Conservation (phyloP, 2,888 invertebrate genomes). For the Meiosimyza platycephala region DNA sequence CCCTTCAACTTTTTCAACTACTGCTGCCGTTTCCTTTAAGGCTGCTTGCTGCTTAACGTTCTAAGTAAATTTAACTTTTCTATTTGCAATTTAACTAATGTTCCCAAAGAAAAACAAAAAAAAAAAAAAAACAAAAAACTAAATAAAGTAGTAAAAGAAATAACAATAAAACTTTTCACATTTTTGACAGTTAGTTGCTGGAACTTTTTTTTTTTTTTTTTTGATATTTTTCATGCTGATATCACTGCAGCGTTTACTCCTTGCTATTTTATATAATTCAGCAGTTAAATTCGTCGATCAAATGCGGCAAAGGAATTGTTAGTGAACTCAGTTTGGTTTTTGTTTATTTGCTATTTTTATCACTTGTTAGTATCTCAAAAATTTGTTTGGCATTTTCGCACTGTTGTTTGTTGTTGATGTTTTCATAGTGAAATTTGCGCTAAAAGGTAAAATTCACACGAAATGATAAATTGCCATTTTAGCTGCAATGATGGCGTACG, state of each 20-base stretch:
- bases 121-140: too few species aligned
- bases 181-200: too few species aligned
- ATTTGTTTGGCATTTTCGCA: background rate
- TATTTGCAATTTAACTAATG: background rate
- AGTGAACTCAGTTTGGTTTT: background rate
- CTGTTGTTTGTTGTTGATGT: background rate
- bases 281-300: slow-evolving; percentile 18
- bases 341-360: background rate
- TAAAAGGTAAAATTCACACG: slow-evolving; percentile 47
- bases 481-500: slow-evolving; percentile 48
- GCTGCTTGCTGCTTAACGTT: background rate
- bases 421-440: slow-evolving; percentile 3
- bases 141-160: too few species aligned
- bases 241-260: slow-evolving; percentile 21
- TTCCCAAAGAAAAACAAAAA: too few species aligned
- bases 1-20: background rate
- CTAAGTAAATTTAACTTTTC: slow-evolving; percentile 3
- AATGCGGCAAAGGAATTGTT: slow-evolving; percentile 15
- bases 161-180: too few species aligned
- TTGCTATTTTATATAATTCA: background rate
- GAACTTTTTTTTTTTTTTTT: too few species aligned
- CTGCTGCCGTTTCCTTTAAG: background rate
- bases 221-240: background rate
- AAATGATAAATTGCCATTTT: slow-evolving; percentile 62
- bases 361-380: slow-evolving; percentile 8